A percentile compares a stretch with the other conserved stretches of the same genome.
Evolutionary conservation across 2,797 vertebrate species (phyloP).

Genomic region (Sebastes nivosus): DNA sequence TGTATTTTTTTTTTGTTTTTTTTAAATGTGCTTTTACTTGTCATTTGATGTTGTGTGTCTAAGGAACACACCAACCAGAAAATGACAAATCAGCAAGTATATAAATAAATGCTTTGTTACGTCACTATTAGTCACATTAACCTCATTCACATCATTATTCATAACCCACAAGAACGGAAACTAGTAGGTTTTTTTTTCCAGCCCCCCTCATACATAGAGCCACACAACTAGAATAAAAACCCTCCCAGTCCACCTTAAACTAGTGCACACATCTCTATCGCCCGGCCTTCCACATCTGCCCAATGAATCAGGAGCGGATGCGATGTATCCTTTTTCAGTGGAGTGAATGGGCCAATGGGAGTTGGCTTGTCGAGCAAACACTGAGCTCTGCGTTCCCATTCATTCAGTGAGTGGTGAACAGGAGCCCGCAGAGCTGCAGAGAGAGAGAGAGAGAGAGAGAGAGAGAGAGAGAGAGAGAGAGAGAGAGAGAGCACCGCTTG

Average conservation of each 20-base stretch:
- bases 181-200: neutral
- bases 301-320: slow-evolving; percentile 87
- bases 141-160: slow-evolving; percentile 61
- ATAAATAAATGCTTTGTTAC: slow-evolving; percentile 35
- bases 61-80: neutral
- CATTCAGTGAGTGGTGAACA: slow-evolving; percentile 83
- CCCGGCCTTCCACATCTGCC: slow-evolving; percentile 79
- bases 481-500: slow-evolving; percentile 46
- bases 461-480: slow-evolving; percentile 30
- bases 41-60: neutral
- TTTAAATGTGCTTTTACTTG: neutral
- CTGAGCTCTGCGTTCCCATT: slow-evolving; percentile 81
- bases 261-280: slow-evolving; percentile 69
- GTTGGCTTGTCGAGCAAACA: slow-evolving; percentile 78
- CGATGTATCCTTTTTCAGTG: slow-evolving; percentile 86
- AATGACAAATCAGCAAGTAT: neutral
- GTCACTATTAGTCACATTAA: slow-evolving; percentile 52
- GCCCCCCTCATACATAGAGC: slow-evolving; percentile 1
- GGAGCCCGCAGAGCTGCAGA: slow-evolving; percentile 62
- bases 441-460: slow-evolving; percentile 15
- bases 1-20: too few species aligned
- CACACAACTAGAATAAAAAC: slow-evolving; percentile 2
- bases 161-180: slow-evolving; percentile 65
- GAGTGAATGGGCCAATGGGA: slow-evolving; percentile 83
- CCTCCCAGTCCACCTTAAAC: slow-evolving; percentile 83